phyloP scores from a whole-genome alignment of 1,140 invertebrate genomes.

The Tetragnatha versicolor region DNA sequence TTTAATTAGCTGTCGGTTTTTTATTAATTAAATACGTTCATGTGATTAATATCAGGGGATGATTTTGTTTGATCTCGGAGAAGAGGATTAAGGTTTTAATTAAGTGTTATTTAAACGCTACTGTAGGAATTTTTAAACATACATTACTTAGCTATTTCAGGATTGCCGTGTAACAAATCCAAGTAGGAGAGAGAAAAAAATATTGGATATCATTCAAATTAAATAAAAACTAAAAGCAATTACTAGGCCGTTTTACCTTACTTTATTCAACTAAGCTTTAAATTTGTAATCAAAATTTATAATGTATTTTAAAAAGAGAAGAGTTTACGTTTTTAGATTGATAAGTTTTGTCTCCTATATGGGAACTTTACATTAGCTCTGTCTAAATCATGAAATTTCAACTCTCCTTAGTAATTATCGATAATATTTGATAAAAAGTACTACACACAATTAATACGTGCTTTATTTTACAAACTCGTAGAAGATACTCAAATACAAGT shows the following conservation, averaged over 20 bases:
- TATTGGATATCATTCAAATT: conserved; percentile 5
- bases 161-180: conserved; percentile 7
- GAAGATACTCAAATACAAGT: no score
- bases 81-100: conserved; percentile 49
- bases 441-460: no score
- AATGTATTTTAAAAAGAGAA: background rate
- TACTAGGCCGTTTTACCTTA: conserved; percentile 5
- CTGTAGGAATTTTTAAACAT: conserved; percentile 9
- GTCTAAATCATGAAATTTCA: no score
- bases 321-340: background rate
- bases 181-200: conserved; percentile 7
- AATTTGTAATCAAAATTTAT: background rate
- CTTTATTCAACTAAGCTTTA: conserved; percentile 17
- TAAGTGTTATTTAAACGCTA: conserved; percentile 42
- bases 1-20: conserved; percentile 47
- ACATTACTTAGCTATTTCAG: conserved; percentile 17
- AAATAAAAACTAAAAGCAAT: background rate
- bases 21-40: conserved; percentile 45
- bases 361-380: no score
- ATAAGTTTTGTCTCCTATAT: conserved; percentile 1
- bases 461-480: no score
- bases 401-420: no score
- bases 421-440: no score
- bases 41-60: conserved; percentile 39
- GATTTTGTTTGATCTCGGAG: conserved; percentile 49